phyloP scores from a whole-genome alignment of 2,888 invertebrate species.

The Lochmaea capreae region DNA sequence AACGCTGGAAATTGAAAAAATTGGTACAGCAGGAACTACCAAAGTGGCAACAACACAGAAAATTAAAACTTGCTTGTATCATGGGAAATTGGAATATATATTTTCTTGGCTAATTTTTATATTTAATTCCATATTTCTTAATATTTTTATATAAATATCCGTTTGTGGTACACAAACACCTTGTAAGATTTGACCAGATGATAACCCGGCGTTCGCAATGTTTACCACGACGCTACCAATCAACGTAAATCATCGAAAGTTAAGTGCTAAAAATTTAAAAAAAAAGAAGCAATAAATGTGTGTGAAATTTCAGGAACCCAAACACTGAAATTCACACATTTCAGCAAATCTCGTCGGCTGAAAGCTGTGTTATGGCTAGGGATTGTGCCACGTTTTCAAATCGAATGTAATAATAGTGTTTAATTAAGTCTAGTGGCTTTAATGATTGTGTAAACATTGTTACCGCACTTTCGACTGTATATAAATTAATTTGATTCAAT shows the following conservation, averaged over 20 bases:
- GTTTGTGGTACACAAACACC: not conserved
- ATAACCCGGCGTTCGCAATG: not conserved
- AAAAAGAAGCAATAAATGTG: not conserved
- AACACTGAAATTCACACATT: conserved; percentile 10
- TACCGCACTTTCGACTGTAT: not conserved
- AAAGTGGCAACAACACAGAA: too few relatives aligned
- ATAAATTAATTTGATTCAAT: not conserved
- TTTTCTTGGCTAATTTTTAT: too few relatives aligned
- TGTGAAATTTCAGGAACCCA: conserved; percentile 6
- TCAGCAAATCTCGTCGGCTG: conserved; percentile 14
- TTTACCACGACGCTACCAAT: not conserved
- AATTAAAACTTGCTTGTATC: too few relatives aligned
- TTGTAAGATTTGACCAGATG: not conserved
- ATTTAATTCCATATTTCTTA: too few relatives aligned
- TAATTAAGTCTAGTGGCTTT: conserved; percentile 2
- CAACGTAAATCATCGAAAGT: not conserved
- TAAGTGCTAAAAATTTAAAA: not conserved
- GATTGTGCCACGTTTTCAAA: conserved; percentile 11
- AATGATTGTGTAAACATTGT: conserved; percentile 12
- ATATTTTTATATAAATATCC: not conserved
- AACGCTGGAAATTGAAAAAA: too few relatives aligned
- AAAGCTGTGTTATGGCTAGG: conserved; percentile 12
- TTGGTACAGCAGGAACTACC: too few relatives aligned
- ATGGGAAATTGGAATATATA: too few relatives aligned
- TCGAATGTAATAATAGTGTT: conserved; percentile 3